Evolutionary conservation across 2,888 invertebrate species (phyloP).

Genomic region (Cephus runcator): DNA sequence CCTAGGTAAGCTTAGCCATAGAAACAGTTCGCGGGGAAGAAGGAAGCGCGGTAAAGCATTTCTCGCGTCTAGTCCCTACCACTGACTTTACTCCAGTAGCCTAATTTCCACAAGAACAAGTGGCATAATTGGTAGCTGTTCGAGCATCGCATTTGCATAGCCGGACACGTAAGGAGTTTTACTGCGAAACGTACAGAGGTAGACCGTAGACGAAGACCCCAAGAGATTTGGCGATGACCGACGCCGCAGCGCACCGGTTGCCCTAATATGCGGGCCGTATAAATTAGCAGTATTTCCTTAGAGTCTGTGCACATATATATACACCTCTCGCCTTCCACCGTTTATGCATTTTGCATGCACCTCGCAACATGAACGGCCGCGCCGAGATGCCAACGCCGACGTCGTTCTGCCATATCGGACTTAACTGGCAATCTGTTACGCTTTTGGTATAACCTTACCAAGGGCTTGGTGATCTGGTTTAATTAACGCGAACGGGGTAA

Average conservation of each 20-base stretch:
- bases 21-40: neutral
- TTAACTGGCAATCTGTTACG: neutral
- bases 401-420: neutral
- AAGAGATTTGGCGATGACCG: neutral
- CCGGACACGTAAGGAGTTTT: neutral
- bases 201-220: neutral
- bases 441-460: neutral
- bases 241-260: neutral
- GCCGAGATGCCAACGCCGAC: neutral
- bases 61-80: neutral
- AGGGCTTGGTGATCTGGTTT: neutral
- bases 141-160: neutral
- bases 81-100: neutral
- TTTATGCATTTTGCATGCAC: conserved; percentile 22
- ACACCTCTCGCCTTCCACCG: conserved; percentile 5
- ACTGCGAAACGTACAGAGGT: neutral
- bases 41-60: neutral
- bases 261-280: conserved; percentile 25
- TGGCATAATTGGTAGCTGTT: neutral
- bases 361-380: neutral
- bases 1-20: neutral
- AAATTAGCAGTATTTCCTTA: conserved; percentile 28
- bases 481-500: neutral
- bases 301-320: neutral
- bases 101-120: neutral